These are phyloP conservation scores for Ptilorrhoa leucosticta DNA, from an alignment of 2,113 vertebrate genomes.

Conservation along the genomic window DNA sequence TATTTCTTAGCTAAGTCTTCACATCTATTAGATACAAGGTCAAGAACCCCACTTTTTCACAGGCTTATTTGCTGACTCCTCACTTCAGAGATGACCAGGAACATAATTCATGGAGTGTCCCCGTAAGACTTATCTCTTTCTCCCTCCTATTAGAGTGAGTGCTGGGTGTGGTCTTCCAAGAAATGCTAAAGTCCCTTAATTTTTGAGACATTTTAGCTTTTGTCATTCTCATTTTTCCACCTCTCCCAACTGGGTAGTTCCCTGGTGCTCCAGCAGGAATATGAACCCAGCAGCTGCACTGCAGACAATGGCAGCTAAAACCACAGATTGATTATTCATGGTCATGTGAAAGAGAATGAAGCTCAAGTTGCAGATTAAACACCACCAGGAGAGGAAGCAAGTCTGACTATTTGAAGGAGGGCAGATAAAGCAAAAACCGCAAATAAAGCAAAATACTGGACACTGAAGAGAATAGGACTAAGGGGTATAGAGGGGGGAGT, in stretches of 20 bases:
- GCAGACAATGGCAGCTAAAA: not conserved
- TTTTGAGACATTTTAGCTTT: not conserved
- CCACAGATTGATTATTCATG: not conserved
- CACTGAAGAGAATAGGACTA: not conserved
- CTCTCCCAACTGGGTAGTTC: not conserved
- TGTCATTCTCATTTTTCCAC: not conserved
- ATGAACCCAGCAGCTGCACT: not conserved
- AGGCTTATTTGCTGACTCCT: not conserved
- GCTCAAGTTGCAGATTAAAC: not conserved
- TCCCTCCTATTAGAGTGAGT: not conserved
- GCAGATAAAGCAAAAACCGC: not conserved
- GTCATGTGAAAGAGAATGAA: not conserved
- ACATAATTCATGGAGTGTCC: rapidly evolving
- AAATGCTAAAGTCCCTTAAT: not conserved
- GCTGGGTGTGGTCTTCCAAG: not conserved
- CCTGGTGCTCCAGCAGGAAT: not conserved
- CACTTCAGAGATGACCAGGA: not conserved
- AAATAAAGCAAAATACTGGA: not conserved
- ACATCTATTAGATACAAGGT: not conserved
- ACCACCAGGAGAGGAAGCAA: not conserved
- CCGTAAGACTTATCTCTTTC: rapidly evolving
- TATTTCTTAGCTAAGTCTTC: not conserved
- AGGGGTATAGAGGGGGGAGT: rapidly evolving
- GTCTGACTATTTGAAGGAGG: not conserved
- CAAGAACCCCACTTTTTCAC: not conserved